A percentile compares a stretch with the other conserved stretches of the same genome.
phyloP scores from a whole-genome alignment of 2,113 vertebrate genomes.

The Panthera leo region DNA sequence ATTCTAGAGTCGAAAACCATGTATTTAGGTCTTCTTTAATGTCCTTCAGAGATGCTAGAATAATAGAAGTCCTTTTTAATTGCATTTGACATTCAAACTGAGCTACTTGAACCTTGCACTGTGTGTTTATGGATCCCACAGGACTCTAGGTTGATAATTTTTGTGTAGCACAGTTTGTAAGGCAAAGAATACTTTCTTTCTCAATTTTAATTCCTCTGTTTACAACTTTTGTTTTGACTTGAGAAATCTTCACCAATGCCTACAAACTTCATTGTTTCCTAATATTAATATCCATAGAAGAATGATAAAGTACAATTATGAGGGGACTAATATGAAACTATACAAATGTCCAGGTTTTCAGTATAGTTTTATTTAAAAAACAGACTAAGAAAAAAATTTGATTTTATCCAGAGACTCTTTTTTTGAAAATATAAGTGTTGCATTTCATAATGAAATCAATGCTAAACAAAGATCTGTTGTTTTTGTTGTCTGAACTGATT shows the following conservation, averaged over 20 bases:
- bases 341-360: background rate
- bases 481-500: background rate
- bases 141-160: background rate
- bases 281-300: conserved; percentile 20
- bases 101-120: background rate
- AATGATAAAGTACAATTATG: background rate
- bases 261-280: background rate
- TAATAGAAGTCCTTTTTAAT: background rate
- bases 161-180: background rate
- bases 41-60: background rate
- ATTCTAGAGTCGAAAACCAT: background rate
- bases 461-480: background rate
- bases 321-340: background rate
- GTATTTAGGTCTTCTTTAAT: background rate
- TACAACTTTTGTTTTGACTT: background rate
- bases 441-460: background rate
- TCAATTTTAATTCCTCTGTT: background rate
- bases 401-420: background rate
- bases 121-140: background rate
- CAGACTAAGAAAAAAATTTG: background rate
- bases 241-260: background rate
- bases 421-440: background rate
- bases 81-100: background rate
- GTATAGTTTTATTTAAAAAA: background rate
- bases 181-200: background rate